Base-by-base conservation (phyloP, 2,113 vertebrate genomes). In the Protomyctophum bolini region DNA sequence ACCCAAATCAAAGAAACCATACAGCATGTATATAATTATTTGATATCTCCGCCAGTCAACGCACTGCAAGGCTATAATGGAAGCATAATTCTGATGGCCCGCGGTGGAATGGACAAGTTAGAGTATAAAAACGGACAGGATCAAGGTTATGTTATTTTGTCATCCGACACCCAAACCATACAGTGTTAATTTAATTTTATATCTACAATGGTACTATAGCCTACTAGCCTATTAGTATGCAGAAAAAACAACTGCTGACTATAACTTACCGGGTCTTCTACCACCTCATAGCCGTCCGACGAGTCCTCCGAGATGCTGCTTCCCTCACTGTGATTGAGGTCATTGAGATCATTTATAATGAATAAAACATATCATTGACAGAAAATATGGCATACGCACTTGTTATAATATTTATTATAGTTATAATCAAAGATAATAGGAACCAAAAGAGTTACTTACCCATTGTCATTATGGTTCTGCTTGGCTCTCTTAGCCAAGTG, bases 401-500 rank as follows among this genome's bases (percentile, higher is more conserved):
- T 54, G 8, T 54, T 54, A 54, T 3, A 12, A 14, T 54, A n/a
- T 54, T 6, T 12, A 54, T 54, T 14, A 7, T 12, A 3, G 11
- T 54, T 0, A 11, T 14, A 54, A 12, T 11, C n/a, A 11, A 12
- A 61, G 12, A 1, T 0, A 46, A 51, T 12, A 1, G 28, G 1
- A 15, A 21, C 15, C 8, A n/a, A 4, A 15, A 21, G 7, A 7
- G 8, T n/a, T 47, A 2, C 89, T 90, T 93, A 98, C 96, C 94
- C 92, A 4, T 91, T 79, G 47, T 92, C 84, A 0, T 91, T 88
- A 68, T 86, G 82, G 41, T 67, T 90, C 55, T 83, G 91, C 68
- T 93, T 94, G 68, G 94, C 91, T 92, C 91, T 95, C 92, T 98
- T 98, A 47, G 94, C 88, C 81, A 95, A 63, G 70, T 97, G 95